Percentiles rank a stretch among this genome's conserved stretches.
Conservation (phyloP, 2,888 invertebrate genomes). For the Acholoe squamosa region DNA sequence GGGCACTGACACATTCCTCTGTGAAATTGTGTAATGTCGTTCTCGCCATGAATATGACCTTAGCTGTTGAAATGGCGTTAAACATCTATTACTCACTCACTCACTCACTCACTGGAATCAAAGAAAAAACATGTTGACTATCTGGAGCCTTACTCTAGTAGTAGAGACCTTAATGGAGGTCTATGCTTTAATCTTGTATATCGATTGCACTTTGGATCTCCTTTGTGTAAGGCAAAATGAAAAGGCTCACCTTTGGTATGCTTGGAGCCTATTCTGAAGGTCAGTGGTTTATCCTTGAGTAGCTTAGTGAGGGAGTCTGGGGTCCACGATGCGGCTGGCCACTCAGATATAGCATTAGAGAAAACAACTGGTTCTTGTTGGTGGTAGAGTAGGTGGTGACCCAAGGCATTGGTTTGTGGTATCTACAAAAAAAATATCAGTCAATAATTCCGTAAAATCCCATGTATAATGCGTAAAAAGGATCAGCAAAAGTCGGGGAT, state of each 20-base stretch:
- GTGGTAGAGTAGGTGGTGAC: slow-evolving; percentile 41
- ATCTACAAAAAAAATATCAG: no score
- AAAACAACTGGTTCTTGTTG: slow-evolving; percentile 65
- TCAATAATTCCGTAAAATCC: no score
- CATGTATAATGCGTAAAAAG: no score
- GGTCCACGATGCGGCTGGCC: slow-evolving; percentile 76
- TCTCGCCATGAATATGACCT: no score
- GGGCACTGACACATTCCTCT: no score
- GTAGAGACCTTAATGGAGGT: not conserved
- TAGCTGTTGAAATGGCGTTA: no score
- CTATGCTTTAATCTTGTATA: not conserved
- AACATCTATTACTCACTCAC: no score
- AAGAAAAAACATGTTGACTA: not conserved
- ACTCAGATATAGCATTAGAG: slow-evolving; percentile 65
- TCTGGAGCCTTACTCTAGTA: not conserved
- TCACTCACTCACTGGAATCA: no score
- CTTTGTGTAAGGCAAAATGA: not conserved
- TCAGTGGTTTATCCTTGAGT: slow-evolving; percentile 71
- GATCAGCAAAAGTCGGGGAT: no score
- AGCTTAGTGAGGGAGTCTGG: slow-evolving; percentile 71
- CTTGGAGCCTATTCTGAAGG: slow-evolving; percentile 74
- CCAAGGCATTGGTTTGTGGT: not conserved
- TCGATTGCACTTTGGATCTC: not conserved
- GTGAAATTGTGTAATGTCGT: no score
- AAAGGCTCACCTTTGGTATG: slow-evolving; percentile 6